Base-by-base conservation (phyloP, 2,888 invertebrate genomes). In the Brachyptera risi region DNA sequence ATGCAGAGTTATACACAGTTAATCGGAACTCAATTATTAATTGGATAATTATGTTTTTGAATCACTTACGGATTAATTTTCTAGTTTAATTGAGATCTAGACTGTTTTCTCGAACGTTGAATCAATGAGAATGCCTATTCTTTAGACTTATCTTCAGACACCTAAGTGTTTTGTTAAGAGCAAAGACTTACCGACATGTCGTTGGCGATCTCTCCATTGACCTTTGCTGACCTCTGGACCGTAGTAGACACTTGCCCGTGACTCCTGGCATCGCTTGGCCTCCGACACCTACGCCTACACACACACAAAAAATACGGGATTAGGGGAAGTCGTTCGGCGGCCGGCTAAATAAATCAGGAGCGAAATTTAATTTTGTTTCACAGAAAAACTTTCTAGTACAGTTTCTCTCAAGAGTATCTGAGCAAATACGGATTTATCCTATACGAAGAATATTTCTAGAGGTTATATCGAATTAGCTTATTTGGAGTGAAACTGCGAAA, bases 311-410 rank as follows among this genome's bases (percentile, higher is more conserved):
- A 58, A 37, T 38, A 37, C 54, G 47, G 61, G 61, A 61, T 61
- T 61, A 61, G 58, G 57, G 40, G 26, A 49, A 51, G 26, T 50
- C 57, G 57, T 57, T 42, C 56, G 50, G 42, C 57, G 57, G 47
- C 42, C 56, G 50, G 42, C 57, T 50, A 61, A 58, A 61, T 61
- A 61, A 61, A 61, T 58, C 61, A 58, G 61, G 57, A 60, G 50
- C 50, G 58, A 58, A 61, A 61, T 61, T 61, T 61, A 61, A 61
- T 61, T 61, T 58, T 27, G 57, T 26, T 54, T 31, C 21, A 40
- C 26, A 51, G 40, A 59, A 59, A 54, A 59, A 59, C 54, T 59
- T 54, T 17, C 37, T 37, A 44, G 60, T 49, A 50, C 49, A 61
- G 50, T 42, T 56, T 27, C 49, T 38, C 57, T 31, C 58, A 40